phyloP scores from a whole-genome alignment of 2,888 invertebrate species.

The Nesidiocoris tenuis region DNA sequence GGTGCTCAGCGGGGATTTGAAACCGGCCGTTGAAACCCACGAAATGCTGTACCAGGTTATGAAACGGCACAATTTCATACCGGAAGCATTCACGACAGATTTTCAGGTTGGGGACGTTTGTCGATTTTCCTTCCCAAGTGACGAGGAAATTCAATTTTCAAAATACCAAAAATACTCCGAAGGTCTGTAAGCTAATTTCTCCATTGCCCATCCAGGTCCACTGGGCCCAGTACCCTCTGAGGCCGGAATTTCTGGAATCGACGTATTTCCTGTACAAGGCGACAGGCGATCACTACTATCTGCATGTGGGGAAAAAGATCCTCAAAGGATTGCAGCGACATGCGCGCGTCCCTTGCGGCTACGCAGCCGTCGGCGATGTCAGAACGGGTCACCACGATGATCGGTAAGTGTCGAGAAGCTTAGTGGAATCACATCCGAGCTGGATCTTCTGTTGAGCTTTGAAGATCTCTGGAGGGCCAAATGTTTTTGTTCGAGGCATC shows the following conservation, averaged over 20 bases:
- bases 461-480: no score
- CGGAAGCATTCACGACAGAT: conserved; percentile 97
- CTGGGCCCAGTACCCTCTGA: conserved; percentile 95
- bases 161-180: no score
- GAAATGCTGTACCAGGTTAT: conserved; percentile 99
- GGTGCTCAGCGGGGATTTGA: conserved; percentile 83
- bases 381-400: conserved; percentile 65
- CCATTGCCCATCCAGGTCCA: conserved; percentile 66
- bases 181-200: neutral
- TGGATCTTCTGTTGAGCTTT: no score
- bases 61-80: conserved; percentile 95
- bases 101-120: no score
- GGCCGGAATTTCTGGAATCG: conserved; percentile 97
- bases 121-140: no score
- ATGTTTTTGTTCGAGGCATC: no score
- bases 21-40: conserved; percentile 97
- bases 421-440: no score
- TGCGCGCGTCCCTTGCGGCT: conserved; percentile 93
- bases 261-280: conserved; percentile 96
- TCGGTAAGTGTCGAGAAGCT: no score
- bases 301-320: conserved; percentile 86
- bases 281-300: conserved; percentile 92
- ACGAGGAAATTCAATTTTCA: no score
- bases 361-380: conserved; percentile 95
- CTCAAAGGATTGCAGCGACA: conserved; percentile 85